A percentile compares a stretch with the other conserved stretches of the same genome.
phyloP scores from a whole-genome alignment of 2,888 invertebrate species.

The Brachycybe producta region DNA sequence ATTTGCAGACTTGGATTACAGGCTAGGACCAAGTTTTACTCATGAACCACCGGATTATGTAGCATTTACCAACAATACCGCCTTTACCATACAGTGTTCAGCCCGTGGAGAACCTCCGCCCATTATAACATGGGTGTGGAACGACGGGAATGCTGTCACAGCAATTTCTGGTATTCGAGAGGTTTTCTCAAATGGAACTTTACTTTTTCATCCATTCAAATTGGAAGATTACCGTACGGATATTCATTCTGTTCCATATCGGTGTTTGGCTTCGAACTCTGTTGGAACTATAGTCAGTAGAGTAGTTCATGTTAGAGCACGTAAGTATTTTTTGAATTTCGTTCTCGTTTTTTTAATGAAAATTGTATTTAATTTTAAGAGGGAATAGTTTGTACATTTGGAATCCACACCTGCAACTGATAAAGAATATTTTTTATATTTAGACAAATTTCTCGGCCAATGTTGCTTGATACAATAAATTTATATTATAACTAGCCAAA shows the following conservation, averaged over 20 bases:
- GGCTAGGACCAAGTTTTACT: conserved; percentile 4
- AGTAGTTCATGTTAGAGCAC: conserved; percentile 29
- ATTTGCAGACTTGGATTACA: background rate
- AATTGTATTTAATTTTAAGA: too few species aligned
- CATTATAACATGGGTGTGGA: conserved; percentile 3
- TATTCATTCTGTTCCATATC: conserved; percentile 29
- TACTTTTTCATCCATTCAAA: conserved; percentile 28
- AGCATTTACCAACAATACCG: conserved; percentile 9
- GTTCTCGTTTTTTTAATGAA: too few species aligned
- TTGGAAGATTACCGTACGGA: conserved; percentile 24
- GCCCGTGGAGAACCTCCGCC: conserved; percentile 9
- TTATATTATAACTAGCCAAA: too few species aligned
- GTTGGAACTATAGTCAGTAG: conserved; percentile 30
- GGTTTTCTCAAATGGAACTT: conserved; percentile 38
- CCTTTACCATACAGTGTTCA: conserved; percentile 2
- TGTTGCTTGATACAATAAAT: too few species aligned
- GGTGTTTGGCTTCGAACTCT: conserved; percentile 29
- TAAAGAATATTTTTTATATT: too few species aligned
- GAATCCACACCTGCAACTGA: too few species aligned
- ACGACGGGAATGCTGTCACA: conserved; percentile 75
- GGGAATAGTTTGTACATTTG: too few species aligned
- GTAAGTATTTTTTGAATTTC: conserved; percentile 26
- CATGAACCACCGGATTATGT: conserved; percentile 13
- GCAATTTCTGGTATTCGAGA: conserved; percentile 77
- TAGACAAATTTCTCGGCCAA: too few species aligned